phyloP scores from a whole-genome alignment of 2,113 vertebrate species.

The Aegotheles bennettii region DNA sequence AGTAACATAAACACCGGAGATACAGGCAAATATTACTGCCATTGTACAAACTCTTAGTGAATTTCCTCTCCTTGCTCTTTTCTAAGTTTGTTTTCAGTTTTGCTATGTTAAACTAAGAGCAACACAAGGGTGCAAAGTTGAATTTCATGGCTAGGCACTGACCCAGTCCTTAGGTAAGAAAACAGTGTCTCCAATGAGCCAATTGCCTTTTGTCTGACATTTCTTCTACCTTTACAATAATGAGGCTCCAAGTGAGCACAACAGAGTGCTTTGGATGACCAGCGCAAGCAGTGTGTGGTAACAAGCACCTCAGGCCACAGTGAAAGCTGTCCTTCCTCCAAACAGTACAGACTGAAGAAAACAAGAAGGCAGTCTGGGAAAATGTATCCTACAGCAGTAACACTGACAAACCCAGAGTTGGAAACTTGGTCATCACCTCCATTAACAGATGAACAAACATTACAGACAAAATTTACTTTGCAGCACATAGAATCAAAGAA shows the following conservation, averaged over 20 bases:
- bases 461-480: neutral
- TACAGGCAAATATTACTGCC: neutral
- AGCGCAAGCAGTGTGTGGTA: neutral
- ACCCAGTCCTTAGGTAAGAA: neutral
- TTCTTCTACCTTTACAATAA: neutral
- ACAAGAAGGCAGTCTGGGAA: neutral
- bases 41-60: neutral
- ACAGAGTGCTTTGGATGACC: neutral
- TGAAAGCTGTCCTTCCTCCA: neutral
- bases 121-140: neutral
- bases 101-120: neutral
- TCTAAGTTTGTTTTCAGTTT: neutral
- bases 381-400: neutral
- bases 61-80: neutral
- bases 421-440: neutral
- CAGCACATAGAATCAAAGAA: too few species aligned
- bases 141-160: neutral
- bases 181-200: accelerated
- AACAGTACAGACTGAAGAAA: neutral
- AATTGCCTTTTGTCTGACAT: neutral
- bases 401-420: neutral
- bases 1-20: neutral
- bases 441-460: neutral
- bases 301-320: neutral
- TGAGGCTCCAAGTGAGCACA: neutral